Evolutionary conservation across 2,113 vertebrate species (phyloP).

Genomic region (Charadrius vociferus): DNA sequence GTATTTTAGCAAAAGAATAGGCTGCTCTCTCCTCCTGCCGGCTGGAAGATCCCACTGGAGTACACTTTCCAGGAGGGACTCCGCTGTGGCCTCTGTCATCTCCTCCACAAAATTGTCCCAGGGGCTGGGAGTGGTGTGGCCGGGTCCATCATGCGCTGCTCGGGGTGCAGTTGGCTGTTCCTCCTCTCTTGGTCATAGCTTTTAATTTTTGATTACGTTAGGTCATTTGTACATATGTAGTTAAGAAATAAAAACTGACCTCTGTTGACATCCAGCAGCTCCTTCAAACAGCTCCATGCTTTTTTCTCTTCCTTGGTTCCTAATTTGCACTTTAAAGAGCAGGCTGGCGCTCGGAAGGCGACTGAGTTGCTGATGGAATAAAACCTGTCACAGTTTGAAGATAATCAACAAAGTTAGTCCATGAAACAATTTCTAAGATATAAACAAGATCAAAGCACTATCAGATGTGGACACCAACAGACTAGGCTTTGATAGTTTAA

Average conservation of each 20-base stretch:
- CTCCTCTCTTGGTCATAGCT: neutral
- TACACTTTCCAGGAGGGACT: neutral
- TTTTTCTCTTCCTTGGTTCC: neutral
- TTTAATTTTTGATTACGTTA: neutral
- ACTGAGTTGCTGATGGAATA: slow-evolving; percentile 23
- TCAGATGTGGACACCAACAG: slow-evolving; percentile 24
- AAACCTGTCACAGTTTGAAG: slow-evolving; percentile 58
- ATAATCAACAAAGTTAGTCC: slow-evolving; percentile 55
- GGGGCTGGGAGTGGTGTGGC: neutral
- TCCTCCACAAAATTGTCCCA: neutral
- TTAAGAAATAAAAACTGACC: neutral
- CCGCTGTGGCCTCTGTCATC: neutral
- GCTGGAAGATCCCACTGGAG: neutral
- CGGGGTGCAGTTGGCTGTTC: neutral
- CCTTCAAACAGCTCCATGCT: slow-evolving; percentile 11
- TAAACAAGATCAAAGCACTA: slow-evolving; percentile 37
- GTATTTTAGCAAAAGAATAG: neutral
- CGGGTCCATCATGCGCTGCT: neutral
- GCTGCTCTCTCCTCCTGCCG: neutral
- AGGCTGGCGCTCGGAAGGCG: neutral
- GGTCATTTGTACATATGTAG: neutral
- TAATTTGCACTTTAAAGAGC: slow-evolving; percentile 62
- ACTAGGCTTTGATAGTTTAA: slow-evolving; percentile 52
- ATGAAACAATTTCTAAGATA: slow-evolving; percentile 48
- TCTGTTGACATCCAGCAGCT: neutral